Evolutionary conservation across 1,140 invertebrate species (phyloP), one percentile per base, ranked within the genome.

Genomic region (Tribolium castaneum): DNA sequence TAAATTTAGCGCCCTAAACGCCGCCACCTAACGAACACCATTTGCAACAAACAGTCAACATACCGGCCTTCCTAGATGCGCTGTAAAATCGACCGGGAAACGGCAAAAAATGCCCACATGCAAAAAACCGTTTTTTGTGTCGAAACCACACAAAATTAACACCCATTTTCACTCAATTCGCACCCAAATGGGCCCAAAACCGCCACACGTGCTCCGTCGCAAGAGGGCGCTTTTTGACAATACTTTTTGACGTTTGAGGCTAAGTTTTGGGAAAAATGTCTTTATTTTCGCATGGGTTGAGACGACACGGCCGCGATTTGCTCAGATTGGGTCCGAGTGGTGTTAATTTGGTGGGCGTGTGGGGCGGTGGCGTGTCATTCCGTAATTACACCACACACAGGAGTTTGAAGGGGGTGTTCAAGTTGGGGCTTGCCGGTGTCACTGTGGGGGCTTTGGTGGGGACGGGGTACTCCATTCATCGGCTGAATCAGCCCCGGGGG

Each of bases 381-480:
- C 59, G 59, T 35, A 73, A 73, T 54, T 73, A 52, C 52, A 52
- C 71, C 6, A 54, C 13, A n/a, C 12, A 13, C 6, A 54, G 30
- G 56, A 50, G 4, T 30, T 19, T 19, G 16, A 19, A 19, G 16
- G 16, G 16, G 16, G 16, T 19, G 16, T 19, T 19, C 16, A 19
- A 19, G 16, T 19, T 89, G 19, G 87, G 87, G 35, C 35, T 91
- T 10, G 78, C 89, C 34, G 90, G 91, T 13, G 84, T 89, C 1
- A 85, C 85, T n/a, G 80, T 91, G 16, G 16, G 16, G 16, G 16
- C 16, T 19, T 19, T 19, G 2, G 16, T 19, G 16, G 16, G 16
- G 16, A 19, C 16, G 16, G 16, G 16, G 16, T 19, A 19, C 16
- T 19, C 16, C 16, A 19, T 19, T 19, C 16, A 19, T 19, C 16